These are phyloP conservation scores for Sphaerophoria taeniata DNA, from an alignment of 2,888 invertebrate genomes.

Conservation along the genomic window DNA sequence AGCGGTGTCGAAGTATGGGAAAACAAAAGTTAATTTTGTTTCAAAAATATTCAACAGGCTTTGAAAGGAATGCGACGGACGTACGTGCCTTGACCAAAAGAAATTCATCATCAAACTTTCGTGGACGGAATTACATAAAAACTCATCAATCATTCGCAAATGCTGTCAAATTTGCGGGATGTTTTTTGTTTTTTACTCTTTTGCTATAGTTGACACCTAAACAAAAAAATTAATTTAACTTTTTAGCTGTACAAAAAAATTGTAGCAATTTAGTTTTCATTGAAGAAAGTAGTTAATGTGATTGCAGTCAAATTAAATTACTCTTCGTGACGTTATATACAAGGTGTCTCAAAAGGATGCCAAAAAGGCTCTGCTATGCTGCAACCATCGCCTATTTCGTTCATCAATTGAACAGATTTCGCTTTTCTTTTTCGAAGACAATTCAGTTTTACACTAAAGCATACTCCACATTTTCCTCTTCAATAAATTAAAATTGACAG, in stretches of 20 bases:
- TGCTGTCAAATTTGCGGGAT: background rate
- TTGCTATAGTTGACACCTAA: background rate
- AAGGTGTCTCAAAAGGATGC: too few species aligned
- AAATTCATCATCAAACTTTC: conserved; percentile 3
- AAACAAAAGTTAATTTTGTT: conserved; percentile 2
- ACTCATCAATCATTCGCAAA: conserved; percentile 7
- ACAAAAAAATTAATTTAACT: background rate
- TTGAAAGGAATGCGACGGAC: background rate
- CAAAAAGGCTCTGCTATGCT: too few species aligned
- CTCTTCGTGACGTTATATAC: too few species aligned
- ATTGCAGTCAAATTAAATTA: too few species aligned
- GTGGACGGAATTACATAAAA: conserved; percentile 1
- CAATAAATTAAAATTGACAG: conserved; percentile 27
- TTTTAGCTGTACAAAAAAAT: too few species aligned
- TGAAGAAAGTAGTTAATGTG: too few species aligned
- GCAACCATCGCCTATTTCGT: too few species aligned
- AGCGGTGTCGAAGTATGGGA: background rate
- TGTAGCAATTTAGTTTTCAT: too few species aligned
- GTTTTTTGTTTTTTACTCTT: background rate
- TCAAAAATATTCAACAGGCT: conserved; percentile 26
- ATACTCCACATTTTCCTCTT: too few species aligned
- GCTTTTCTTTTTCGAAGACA: too few species aligned
- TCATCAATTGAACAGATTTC: too few species aligned
- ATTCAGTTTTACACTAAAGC: too few species aligned
- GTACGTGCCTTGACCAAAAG: conserved; percentile 1